These are phyloP conservation scores for Furcifer pardalis DNA, from an alignment of 2,797 vertebrate species.

Conservation along the genomic window DNA sequence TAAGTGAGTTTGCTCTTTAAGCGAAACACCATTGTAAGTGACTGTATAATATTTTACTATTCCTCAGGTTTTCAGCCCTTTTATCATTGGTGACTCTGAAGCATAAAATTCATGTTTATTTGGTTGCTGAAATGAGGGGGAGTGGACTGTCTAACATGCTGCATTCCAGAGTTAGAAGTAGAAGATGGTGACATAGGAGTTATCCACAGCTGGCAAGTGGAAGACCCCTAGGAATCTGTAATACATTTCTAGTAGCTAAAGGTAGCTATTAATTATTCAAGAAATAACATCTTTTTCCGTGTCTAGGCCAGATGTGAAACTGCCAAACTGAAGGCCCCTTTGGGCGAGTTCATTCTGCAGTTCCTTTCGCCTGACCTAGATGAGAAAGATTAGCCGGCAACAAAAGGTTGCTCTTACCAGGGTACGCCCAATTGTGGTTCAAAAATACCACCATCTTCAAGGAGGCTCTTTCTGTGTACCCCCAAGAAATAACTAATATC, in stretches of 20 bases:
- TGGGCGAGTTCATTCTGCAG: too few species aligned
- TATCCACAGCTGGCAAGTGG: slow-evolving; percentile 14
- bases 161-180: slow-evolving; percentile 39
- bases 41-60: slow-evolving; percentile 40
- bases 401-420: too few species aligned
- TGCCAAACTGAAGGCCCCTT: too few species aligned
- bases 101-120: slow-evolving; percentile 52
- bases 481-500: background rate
- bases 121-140: slow-evolving; percentile 57
- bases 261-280: slow-evolving; percentile 31
- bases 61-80: slow-evolving; percentile 42
- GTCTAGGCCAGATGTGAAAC: too few species aligned
- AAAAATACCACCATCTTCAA: too few species aligned
- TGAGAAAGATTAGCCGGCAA: too few species aligned
- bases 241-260: slow-evolving; percentile 32
- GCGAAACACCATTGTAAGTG: too few species aligned
- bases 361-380: too few species aligned
- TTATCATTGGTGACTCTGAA: slow-evolving; percentile 33
- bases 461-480: too few species aligned
- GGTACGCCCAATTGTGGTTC: too few species aligned
- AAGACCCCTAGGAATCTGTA: slow-evolving; percentile 13
- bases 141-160: slow-evolving; percentile 45
- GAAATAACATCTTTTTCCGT: slow-evolving; percentile 3
- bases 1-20: too few species aligned
- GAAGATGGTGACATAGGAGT: slow-evolving; percentile 18